Evolutionary conservation across 2,113 vertebrate genomes (phyloP), one percentile per base, ranked within the genome.

Genomic region (Chaetura pelagica): DNA sequence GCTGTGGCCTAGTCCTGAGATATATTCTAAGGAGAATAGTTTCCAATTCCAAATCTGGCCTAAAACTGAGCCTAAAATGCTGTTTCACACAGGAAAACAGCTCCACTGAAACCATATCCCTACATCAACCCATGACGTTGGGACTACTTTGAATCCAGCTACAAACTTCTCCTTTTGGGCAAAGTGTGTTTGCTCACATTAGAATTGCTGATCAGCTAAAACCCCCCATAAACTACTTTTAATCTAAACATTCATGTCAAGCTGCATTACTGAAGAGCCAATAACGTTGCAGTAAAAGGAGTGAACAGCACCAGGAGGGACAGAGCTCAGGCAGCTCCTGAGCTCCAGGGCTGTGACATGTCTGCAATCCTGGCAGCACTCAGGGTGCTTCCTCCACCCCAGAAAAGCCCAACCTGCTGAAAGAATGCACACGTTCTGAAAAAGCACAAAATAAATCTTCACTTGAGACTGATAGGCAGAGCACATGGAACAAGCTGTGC

Each of bases 351-450:
- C 34, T 57, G 69, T 2, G 2, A 29, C 14, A 26, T 1, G 7
- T 16, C n/a, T 17, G 42, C 9, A 3, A 9, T 7, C 12, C 20
- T 49, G 61, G 92, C 88, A 67, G 78, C n/a, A 8, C 62, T 59
- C 7, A 0, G 29, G 68, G 49, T 10, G n/a, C 73, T 51, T 18
- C 46, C 35, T 29, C 73, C 83, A 6, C 10, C 44, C 35, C 69
- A 34, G 64, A 44, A 55, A 27, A 51, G 17, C 89, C 90, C 63
- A 90, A 19, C 82, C 94, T 77, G 76, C 79, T 23, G 59, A 7
- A 96, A 20, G 76, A 97, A 97, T 51, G 90, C 51, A 44, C 15
- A 2, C 42, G 84, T 85, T 89, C 79, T 87, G 76, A 87, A 74
- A 92, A 80, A 94, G 88, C 27, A 90, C 35, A 14, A 63, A 77